Percentiles rank a stretch among this genome's conserved stretches.
Evolutionary conservation across 1,140 invertebrate genomes (phyloP).

Genomic region (Procambarus clarkii): DNA sequence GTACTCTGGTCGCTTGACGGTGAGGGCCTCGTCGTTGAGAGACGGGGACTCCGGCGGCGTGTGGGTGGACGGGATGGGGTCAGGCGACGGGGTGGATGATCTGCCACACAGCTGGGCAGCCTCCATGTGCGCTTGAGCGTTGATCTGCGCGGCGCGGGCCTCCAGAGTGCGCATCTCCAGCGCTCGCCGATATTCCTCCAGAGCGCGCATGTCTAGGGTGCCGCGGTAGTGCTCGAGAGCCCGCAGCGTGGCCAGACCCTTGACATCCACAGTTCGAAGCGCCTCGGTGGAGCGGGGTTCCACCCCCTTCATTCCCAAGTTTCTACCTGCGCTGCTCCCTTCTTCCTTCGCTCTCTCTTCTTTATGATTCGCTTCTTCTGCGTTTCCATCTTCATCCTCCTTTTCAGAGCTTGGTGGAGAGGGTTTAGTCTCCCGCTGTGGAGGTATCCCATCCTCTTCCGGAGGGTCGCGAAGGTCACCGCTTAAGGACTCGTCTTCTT

Average conservation of each 20-base stretch:
- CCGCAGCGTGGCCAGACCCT: constrained; percentile 45
- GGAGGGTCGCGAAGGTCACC: neutral
- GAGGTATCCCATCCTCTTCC: neutral
- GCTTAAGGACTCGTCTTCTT: neutral
- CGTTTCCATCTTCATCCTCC: neutral
- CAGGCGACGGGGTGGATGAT: constrained; percentile 46
- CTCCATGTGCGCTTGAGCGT: constrained; percentile 17
- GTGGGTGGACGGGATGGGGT: constrained; percentile 27
- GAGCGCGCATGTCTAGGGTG: constrained; percentile 33
- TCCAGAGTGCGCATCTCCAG: constrained; percentile 46
- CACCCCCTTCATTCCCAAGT: neutral
- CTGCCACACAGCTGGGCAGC: constrained; percentile 9
- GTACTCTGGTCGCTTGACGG: constrained; percentile 46
- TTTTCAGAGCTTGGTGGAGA: neutral
- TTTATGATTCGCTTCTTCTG: neutral
- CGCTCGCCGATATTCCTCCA: constrained; percentile 54
- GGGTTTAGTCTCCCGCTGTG: neutral
- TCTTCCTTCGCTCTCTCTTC: neutral
- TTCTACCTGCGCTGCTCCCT: neutral
- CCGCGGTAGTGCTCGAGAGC: constrained; percentile 55
- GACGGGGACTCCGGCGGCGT: constrained; percentile 49
- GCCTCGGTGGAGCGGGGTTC: neutral
- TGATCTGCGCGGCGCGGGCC: constrained; percentile 46
- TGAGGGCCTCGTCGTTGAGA: constrained; percentile 31
- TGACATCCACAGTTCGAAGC: constrained; percentile 31